A percentile compares a stretch with the other conserved stretches of the same genome.
phyloP scores from a whole-genome alignment of 1,140 invertebrate species.

The Atta colombica region DNA sequence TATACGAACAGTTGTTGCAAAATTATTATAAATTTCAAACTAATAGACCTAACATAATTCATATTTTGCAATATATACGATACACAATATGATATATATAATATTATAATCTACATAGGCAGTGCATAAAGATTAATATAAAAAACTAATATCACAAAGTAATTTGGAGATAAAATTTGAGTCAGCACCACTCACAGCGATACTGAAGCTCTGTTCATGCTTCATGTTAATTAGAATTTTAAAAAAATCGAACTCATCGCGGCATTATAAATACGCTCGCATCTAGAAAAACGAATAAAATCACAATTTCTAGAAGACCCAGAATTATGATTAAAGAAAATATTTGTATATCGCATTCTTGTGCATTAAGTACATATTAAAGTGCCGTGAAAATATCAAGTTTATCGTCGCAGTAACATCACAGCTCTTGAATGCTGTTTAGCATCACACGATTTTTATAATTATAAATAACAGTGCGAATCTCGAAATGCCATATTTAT shows the following conservation, averaged over 20 bases:
- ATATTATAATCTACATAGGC: constrained; percentile 34
- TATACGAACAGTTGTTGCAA: constrained; percentile 63
- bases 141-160: constrained; percentile 40
- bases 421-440: constrained; percentile 49
- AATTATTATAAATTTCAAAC: constrained; percentile 53
- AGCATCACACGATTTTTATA: constrained; percentile 20
- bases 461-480: constrained; percentile 11
- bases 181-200: not conserved
- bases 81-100: constrained; percentile 17
- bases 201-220: not conserved
- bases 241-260: not conserved
- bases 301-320: constrained; percentile 15
- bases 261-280: not conserved
- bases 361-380: constrained; percentile 13
- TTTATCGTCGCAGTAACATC: constrained; percentile 48
- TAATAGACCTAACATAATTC: constrained; percentile 17
- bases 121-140: constrained; percentile 37
- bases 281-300: not conserved
- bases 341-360: constrained; percentile 6
- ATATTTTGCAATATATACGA: constrained; percentile 1
- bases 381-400: constrained; percentile 35
- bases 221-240: constrained; percentile 8
- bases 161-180: constrained; percentile 48
- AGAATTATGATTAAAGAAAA: constrained; percentile 13
- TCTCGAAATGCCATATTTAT: constrained; percentile 29